Evolutionary conservation across 2,113 vertebrate genomes (phyloP).

Genomic region (Actinemys pallida): DNA sequence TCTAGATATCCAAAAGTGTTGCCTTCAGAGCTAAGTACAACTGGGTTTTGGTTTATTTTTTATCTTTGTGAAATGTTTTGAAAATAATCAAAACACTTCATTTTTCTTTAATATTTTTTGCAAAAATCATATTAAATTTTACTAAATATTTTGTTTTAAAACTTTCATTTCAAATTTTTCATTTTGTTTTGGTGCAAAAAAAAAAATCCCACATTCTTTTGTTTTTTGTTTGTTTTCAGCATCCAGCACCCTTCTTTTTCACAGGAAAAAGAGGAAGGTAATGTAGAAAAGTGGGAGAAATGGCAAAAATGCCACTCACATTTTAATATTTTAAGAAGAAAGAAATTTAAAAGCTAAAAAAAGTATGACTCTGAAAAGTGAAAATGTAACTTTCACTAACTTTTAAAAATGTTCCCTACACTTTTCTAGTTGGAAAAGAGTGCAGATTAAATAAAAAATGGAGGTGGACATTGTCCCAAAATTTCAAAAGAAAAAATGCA

Average conservation of each 20-base stretch:
- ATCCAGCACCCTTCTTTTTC: no score
- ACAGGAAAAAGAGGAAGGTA: not conserved
- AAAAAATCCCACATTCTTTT: no score
- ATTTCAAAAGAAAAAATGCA: not conserved
- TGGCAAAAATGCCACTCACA: not conserved
- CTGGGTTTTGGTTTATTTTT: not conserved
- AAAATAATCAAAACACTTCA: accelerated
- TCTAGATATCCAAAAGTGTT: not conserved
- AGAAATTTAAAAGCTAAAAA: not conserved
- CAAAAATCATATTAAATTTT: not conserved
- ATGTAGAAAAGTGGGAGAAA: not conserved
- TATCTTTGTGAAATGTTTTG: not conserved
- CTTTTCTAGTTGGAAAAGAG: not conserved
- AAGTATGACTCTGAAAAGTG: not conserved
- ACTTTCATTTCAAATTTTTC: not conserved
- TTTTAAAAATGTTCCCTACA: not conserved
- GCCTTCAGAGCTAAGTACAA: not conserved
- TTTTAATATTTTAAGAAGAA: not conserved
- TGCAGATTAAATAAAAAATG: not conserved
- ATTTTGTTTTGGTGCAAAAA: no score
- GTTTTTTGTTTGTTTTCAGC: no score
- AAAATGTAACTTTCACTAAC: not conserved
- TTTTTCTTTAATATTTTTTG: not conserved
- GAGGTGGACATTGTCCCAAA: not conserved
- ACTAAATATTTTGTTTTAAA: not conserved